Base-by-base conservation (phyloP, 2,888 invertebrate genomes). In the Mythimna albipuncta region DNA sequence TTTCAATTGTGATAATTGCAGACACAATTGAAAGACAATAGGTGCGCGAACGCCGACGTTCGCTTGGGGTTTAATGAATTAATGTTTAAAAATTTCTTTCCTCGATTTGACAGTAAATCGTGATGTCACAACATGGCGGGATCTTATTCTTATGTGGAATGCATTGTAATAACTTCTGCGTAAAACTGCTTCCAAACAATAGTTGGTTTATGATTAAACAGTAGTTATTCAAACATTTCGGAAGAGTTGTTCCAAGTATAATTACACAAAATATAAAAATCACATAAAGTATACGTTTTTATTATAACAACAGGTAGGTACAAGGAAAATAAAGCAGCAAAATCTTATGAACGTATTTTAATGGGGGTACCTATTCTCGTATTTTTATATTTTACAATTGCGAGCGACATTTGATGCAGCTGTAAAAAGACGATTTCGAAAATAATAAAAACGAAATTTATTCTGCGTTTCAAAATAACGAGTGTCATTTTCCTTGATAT, bases 381-480 rank as follows among this genome's bases (percentile, higher is more conserved):
- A 68, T 72, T 81, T 69, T 85, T 80, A 77, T 73, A 78, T 58
- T 69, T 73, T 62, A 66, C 79, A 77, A 65, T 72, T 61, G 65
- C 55, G 72, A 69, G 70, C 64, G 70, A 79, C 78, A 73, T 75
- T 86, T 79, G 82, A 82, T 84, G 77, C 77, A 84, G 85, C 73
- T 81, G 79, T 85, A 75, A 85, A 85, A 84, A 74, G 41, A 65
- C 69, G 54, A 76, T 84, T 71, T 57, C 21, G 57, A 72, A 79
- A 70, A 82, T 75, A 79, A 75, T 84, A 75, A 84, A 83, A 84
- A 78, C 26, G 64, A 66, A 78, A 69, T 72, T 63, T 77, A 77
- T 80, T 75, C 64, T 47, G 21, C 32, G 44, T 77, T 84, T 72
- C 62, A 62, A 32, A 69, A 58, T 69, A 75, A 78, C 69, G 71